Evolutionary conservation across 37 sponge, comb jelly and placozoan species (phyloP), one percentile per base, ranked within the genome.

Genomic region (Geodia barretti): DNA sequence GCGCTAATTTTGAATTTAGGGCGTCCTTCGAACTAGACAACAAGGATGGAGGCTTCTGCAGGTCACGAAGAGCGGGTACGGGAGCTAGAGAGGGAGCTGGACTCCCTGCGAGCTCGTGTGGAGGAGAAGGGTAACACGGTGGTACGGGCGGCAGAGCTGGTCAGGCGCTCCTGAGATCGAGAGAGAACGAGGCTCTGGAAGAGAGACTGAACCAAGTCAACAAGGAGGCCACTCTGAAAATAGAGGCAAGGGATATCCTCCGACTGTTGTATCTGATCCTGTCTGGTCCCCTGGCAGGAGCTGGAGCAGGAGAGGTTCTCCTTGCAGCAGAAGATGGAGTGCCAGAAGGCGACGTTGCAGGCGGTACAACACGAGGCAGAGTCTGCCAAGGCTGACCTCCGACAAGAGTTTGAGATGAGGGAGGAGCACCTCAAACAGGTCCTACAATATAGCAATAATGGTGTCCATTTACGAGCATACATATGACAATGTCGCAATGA

Each of bases 221-320:
- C 17, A 74, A 75, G 68, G 75, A 74, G 31, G 29, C 24, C 74
- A 21, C 66, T 4, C 75, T 65, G 47, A 64, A 43, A 28, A 40
- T 83, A 21, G 83, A 83, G 75, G 83, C 67, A 41, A 7, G 60
- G n/a, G n/a, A n/a, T n/a, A n/a, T n/a, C n/a, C n/a, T n/a, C n/a
- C n/a, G n/a, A n/a, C n/a, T n/a, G n/a, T n/a, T n/a, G n/a, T n/a
- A n/a, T n/a, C n/a, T n/a, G n/a, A n/a, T n/a, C n/a, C n/a, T n/a
- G n/a, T n/a, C n/a, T n/a, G n/a, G n/a, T n/a, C n/a, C n/a, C n/a
- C n/a, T n/a, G 35, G 2, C 35, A 82, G 82, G 43, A 0, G 8
- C 65, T 82, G 43, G 82, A 73, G 41, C 82, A 82, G 37, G 82
- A 82, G 4, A 82, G 62, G 34, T 64, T 40, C 62, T 72, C 74